Base-by-base conservation (phyloP, 2,113 vertebrate genomes). In the Mungos mungo region DNA sequence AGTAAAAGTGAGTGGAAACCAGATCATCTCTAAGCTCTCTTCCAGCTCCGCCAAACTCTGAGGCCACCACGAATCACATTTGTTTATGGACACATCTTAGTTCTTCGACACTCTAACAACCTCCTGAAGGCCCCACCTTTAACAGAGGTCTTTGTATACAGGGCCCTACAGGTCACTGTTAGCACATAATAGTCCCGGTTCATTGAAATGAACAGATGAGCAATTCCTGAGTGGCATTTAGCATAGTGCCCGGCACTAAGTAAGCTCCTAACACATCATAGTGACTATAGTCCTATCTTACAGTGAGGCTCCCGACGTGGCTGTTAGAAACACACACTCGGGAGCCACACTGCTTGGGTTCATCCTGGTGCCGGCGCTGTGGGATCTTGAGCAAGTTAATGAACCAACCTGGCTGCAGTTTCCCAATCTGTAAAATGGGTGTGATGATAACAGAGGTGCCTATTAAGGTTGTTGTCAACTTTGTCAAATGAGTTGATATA, bases 41-140 rank as follows among this genome's bases (percentile, higher is more conserved):
- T 89, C 57, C 68, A 85, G 77, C 71, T 82, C 66, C 63, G 29
- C 76, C 50, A 65, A 52, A 45, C 88, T 96, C 8, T 47, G 63
- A 96, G 69, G 63, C 93, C 47, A 80, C 54, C 25, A 2, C 95
- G 86, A 93, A 71, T 97, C 77, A 85, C 4, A 7, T 69, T 85
- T 88, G 65, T 77, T 86, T 95, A 45, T 71, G 79, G 74, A 66
- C 38, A 33, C 29, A 14, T 57, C 41, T 83, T 90, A 80, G 33
- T 69, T 91, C 69, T 82, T 60, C 79, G 14, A 1, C 12, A 31
- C 60, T 50, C 2, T 21, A 41, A 54, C 38, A 16, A 41, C 54
- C 57, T 66, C 35, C 38, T 27, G 14, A 54, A 96, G 41, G 52
- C 54, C 79, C 38, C n/a, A 16, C 63, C 82, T 92, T 92, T 93